Evolutionary conservation across 2,797 vertebrate species (phyloP).

Genomic region (Rhinophrynus dorsalis): DNA sequence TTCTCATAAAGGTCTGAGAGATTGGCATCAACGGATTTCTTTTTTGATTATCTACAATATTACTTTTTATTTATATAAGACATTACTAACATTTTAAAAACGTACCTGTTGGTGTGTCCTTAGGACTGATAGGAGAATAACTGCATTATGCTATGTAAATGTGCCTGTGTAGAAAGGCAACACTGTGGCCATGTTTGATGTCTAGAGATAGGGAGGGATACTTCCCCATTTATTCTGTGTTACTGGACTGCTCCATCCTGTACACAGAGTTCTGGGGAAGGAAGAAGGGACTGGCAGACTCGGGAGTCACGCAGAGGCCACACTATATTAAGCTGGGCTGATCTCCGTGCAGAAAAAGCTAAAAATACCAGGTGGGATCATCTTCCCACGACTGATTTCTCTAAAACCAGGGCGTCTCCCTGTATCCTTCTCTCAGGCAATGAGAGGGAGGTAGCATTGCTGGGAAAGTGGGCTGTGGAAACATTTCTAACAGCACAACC

Average conservation of each 20-base stretch:
- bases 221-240: conserved; percentile 31
- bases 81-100: too few relatives aligned
- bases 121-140: too few relatives aligned
- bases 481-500: neutral
- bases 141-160: too few relatives aligned
- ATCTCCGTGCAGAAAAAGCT: conserved; percentile 26
- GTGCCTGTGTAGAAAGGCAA: neutral
- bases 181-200: too few relatives aligned
- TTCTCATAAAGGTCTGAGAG: too few relatives aligned
- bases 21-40: too few relatives aligned
- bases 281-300: conserved; percentile 41
- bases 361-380: conserved; percentile 40
- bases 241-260: conserved; percentile 55
- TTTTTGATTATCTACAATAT: too few relatives aligned
- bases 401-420: conserved; percentile 9
- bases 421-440: neutral
- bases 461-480: neutral
- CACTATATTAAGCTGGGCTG: conserved; percentile 35
- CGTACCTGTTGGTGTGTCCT: too few relatives aligned
- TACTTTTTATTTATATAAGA: too few relatives aligned
- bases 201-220: conserved; percentile 22
- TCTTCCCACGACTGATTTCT: conserved; percentile 35
- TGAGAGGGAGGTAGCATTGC: conserved; percentile 5
- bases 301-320: conserved; percentile 41
- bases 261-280: conserved; percentile 40